Evolutionary conservation across 1,140 invertebrate species (phyloP).

Genomic region (Wasmannia auropunctata): DNA sequence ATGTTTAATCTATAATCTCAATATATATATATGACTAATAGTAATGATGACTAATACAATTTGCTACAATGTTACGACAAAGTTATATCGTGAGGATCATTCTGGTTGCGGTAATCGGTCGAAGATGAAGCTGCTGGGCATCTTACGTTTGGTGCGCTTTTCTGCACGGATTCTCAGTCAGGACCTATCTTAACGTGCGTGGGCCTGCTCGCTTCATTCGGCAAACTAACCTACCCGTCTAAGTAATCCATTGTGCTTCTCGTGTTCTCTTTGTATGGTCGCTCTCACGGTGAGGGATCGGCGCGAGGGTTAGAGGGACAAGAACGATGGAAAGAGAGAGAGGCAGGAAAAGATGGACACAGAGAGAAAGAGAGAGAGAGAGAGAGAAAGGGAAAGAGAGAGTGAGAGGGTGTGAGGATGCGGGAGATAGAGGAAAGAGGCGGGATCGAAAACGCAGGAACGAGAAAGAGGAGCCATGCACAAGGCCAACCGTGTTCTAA

Average conservation of each 20-base stretch:
- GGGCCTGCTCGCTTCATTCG: slow-evolving; percentile 78
- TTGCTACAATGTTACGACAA: slow-evolving; percentile 13
- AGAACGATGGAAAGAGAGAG: slow-evolving; percentile 55
- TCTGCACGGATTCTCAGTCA: slow-evolving; percentile 75
- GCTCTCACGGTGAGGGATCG: slow-evolving; percentile 80
- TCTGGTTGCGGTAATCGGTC: neutral
- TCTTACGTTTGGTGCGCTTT: slow-evolving; percentile 71
- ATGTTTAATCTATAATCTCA: too few relatives aligned
- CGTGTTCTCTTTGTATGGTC: slow-evolving; percentile 80
- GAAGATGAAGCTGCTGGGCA: slow-evolving; percentile 32
- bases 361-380: slow-evolving; percentile 12
- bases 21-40: too few relatives aligned
- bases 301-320: slow-evolving; percentile 70
- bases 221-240: slow-evolving; percentile 84
- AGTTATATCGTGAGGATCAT: slow-evolving; percentile 6
- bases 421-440: slow-evolving; percentile 49
- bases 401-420: slow-evolving; percentile 54
- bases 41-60: neutral
- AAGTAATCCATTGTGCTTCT: slow-evolving; percentile 83
- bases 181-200: slow-evolving; percentile 84
- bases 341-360: slow-evolving; percentile 14
- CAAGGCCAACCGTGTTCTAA: slow-evolving; percentile 79
- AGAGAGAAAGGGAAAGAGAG: slow-evolving; percentile 28
- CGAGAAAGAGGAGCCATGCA: slow-evolving; percentile 74
- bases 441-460: slow-evolving; percentile 54